Base-by-base conservation (phyloP, 2,888 invertebrate species). In the Hirudinaria manillensis region DNA sequence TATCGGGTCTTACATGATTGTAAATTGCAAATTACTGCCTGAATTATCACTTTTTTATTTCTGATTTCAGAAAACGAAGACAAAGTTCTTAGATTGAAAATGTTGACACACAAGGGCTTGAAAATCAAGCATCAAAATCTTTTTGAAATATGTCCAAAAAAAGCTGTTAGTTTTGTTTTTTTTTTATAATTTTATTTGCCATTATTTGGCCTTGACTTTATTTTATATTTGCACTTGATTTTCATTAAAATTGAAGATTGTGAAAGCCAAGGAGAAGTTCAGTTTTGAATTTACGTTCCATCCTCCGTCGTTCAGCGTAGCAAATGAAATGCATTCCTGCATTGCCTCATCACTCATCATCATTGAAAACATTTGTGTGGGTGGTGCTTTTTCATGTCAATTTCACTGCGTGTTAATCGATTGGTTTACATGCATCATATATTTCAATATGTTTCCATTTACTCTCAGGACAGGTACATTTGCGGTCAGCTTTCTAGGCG, bases 291-390 rank as follows among this genome's bases (percentile, higher is more conserved):
- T 34, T n/a, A 61, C 61, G 1, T 61, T 61, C 61, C 19, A 19
- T 19, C 61, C 61, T 21, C 61, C 61, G 2, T 27, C 24, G n/a
- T n/a, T n/a, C 29, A 21, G 29, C n/a, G 61, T 19, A 27, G 10
- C 24, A 27, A 27, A 27, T 24, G 29, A 61, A 6, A 61, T 10
- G 24, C 2, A 61, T 19, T 27, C 61, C 61, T 61, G 24, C 29
- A 29, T 61, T 24, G 61, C 61, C 13, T 61, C 61, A 6, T 24
- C 61, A 7, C 29, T 61, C 61, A 61, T 61, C 61, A 21, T 34
- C 68, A 32, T 68, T 68, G 68, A 68, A 68, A 6, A 24, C 29
- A n/a, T 68, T 68, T 36, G 21, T 68, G 68, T 68, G 68, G 32
- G 68, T 68, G 2, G 6, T 56, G 61, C 10, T 3, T 36, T 36